Evolutionary conservation across 2,888 invertebrate species (phyloP).

Genomic region (Drosophila differens): DNA sequence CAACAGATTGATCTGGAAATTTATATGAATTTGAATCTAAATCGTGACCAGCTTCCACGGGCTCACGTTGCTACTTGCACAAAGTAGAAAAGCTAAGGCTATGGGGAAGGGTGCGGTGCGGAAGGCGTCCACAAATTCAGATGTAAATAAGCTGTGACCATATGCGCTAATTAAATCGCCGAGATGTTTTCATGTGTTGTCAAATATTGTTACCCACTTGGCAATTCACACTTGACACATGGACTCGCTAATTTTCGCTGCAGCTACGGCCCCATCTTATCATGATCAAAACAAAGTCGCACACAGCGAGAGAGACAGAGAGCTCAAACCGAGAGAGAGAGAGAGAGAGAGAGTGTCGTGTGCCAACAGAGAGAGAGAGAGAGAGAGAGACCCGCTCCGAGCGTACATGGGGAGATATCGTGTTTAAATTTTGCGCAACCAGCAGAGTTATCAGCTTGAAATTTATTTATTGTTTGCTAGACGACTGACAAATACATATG

Average conservation of each 20-base stretch:
- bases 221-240: conserved; percentile 79
- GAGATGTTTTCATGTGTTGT: conserved; percentile 71
- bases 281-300: conserved; percentile 39
- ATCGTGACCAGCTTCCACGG: conserved; percentile 6
- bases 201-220: conserved; percentile 73
- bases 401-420: conserved; percentile 65
- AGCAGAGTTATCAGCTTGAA: conserved; percentile 71
- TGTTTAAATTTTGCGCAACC: conserved; percentile 72
- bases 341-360: conserved; percentile 7
- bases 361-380: conserved; percentile 10
- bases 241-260: conserved; percentile 71
- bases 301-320: neutral
- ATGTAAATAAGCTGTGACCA: conserved; percentile 57
- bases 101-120: neutral
- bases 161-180: conserved; percentile 65
- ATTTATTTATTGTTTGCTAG: conserved; percentile 61
- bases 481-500: conserved; percentile 22
- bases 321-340: neutral
- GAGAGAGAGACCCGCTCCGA: conserved; percentile 10
- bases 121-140: conserved; percentile 23
- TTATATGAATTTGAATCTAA: conserved; percentile 1
- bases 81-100: neutral
- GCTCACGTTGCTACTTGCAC: neutral
- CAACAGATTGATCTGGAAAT: conserved; percentile 5
- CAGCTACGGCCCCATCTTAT: conserved; percentile 48